phyloP scores from a whole-genome alignment of 2,888 invertebrate genomes.

The Dryobota labecula region DNA sequence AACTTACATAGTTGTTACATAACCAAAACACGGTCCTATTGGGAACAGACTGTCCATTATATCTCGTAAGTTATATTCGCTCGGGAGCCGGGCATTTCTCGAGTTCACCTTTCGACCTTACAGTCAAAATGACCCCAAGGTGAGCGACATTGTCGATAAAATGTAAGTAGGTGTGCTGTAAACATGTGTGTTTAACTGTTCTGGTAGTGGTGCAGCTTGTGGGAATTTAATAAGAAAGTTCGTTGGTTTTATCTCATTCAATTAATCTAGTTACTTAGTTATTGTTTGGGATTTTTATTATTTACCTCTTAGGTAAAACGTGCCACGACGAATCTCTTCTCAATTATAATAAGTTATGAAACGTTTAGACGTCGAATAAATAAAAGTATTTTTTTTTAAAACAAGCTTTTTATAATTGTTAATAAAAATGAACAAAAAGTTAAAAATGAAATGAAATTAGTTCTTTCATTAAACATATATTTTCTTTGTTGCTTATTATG shows the following conservation, averaged over 20 bases:
- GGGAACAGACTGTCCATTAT: conserved; percentile 37
- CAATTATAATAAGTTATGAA: too few relatives aligned
- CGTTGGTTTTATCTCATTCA: neutral
- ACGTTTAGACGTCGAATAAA: too few relatives aligned
- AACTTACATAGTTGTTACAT: conserved; percentile 1
- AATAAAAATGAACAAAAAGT: too few relatives aligned
- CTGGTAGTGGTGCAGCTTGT: conserved; percentile 4
- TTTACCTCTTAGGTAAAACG: neutral
- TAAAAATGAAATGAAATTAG: too few relatives aligned
- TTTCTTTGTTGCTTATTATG: neutral
- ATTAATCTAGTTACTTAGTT: conserved; percentile 8
- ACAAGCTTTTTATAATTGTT: too few relatives aligned
- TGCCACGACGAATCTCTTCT: too few relatives aligned
- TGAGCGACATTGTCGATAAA: conserved; percentile 34
- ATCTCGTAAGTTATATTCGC: conserved; percentile 30
- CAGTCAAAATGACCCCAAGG: conserved; percentile 14
- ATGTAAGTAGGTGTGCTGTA: conserved; percentile 23
- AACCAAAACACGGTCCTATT: conserved; percentile 15
- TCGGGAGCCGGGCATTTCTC: conserved; percentile 23
- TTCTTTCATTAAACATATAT: neutral
- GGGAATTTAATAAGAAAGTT: conserved; percentile 11
- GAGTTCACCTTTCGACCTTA: conserved; percentile 55
- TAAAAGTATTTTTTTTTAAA: too few relatives aligned
- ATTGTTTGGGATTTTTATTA: neutral
- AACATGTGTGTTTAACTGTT: conserved; percentile 31